phyloP scores from a whole-genome alignment of 2,888 invertebrate genomes.

The Phlogophora meticulosa region DNA sequence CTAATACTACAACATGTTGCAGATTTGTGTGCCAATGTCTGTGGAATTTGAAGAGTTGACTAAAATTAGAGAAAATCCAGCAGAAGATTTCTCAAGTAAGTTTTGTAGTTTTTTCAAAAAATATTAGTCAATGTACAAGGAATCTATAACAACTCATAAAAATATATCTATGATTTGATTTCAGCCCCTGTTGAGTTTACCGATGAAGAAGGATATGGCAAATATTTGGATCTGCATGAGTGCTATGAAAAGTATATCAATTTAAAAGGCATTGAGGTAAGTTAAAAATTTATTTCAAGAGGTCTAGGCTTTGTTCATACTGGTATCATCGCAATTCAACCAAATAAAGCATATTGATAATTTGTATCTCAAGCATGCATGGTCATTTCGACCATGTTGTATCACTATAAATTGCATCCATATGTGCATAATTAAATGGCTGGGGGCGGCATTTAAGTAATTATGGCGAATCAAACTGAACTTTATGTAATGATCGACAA shows the following conservation, averaged over 20 bases:
- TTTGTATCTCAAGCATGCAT: too few species aligned
- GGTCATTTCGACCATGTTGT: too few species aligned
- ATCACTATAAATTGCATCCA: too few species aligned
- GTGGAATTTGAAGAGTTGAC: slow-evolving; percentile 99
- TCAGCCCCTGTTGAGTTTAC: slow-evolving; percentile 97
- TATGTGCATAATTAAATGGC: too few species aligned
- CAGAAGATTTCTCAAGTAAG: slow-evolving; percentile 95
- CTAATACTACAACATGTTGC: slow-evolving; percentile 62
- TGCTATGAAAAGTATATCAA: slow-evolving; percentile 99
- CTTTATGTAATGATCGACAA: too few species aligned
- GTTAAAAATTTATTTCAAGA: not conserved
- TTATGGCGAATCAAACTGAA: too few species aligned
- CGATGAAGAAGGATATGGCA: slow-evolving; percentile 99
- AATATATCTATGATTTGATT: slow-evolving; percentile 42
- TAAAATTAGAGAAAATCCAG: slow-evolving; percentile 96
- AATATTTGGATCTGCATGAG: slow-evolving; percentile 99
- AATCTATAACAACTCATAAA: not conserved
- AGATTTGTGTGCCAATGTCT: slow-evolving; percentile 98
- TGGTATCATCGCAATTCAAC: too few species aligned
- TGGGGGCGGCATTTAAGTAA: too few species aligned
- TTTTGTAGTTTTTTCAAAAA: slow-evolving; percentile 36
- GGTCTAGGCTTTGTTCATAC: too few species aligned
- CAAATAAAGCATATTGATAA: too few species aligned
- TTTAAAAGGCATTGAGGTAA: slow-evolving; percentile 98
- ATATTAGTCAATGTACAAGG: not conserved